These are phyloP conservation scores for Leptinotarsa texana DNA, from an alignment of 1,140 invertebrate genomes.

Conservation along the genomic window DNA sequence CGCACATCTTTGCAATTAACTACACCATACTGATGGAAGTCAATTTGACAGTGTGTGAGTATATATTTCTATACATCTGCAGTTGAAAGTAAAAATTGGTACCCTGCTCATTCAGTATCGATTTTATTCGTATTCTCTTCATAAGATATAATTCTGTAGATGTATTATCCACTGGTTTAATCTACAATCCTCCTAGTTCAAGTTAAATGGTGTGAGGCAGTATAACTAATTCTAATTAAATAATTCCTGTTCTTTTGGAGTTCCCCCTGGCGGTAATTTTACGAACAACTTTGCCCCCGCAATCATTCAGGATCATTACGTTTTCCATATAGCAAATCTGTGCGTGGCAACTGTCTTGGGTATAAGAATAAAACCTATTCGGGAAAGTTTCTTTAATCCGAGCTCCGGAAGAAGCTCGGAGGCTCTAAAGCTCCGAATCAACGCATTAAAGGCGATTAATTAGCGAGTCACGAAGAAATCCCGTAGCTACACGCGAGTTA, in stretches of 20 bases:
- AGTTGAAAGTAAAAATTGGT: no score
- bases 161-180: no score
- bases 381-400: conserved; percentile 16
- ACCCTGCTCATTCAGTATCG: no score
- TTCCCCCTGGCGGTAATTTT: not conserved
- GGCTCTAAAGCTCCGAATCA: conserved; percentile 15
- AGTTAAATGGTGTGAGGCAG: not conserved
- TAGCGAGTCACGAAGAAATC: conserved; percentile 16
- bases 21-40: no score
- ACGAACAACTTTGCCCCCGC: not conserved
- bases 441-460: conserved; percentile 23
- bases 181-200: not conserved
- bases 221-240: not conserved
- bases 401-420: conserved; percentile 11
- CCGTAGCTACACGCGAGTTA: conserved; percentile 19
- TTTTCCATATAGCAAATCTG: not conserved
- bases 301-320: conserved; percentile 19
- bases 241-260: not conserved
- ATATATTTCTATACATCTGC: no score
- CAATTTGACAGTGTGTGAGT: no score
- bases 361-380: conserved; percentile 14
- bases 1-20: no score
- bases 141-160: no score
- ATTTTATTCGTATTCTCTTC: no score
- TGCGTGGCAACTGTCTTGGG: conserved; percentile 1